Evolutionary conservation across 2,888 invertebrate species (phyloP).

Genomic region (Euclidia mi): DNA sequence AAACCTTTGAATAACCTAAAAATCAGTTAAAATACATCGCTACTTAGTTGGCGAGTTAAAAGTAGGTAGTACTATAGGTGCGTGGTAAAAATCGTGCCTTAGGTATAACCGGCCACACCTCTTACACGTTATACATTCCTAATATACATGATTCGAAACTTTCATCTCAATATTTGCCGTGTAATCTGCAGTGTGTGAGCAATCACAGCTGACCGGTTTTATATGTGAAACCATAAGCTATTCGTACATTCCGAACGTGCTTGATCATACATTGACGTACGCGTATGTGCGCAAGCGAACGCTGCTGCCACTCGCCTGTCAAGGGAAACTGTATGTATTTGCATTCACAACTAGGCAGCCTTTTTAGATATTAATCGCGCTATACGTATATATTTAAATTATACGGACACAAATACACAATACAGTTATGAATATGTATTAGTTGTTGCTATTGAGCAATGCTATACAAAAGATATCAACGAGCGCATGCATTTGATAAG

Average conservation of each 20-base stretch:
- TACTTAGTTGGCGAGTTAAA: no score
- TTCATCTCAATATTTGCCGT: conserved; percentile 9
- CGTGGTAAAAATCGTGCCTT: no score
- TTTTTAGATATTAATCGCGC: conserved; percentile 45
- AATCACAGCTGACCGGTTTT: conserved; percentile 48
- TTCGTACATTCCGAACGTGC: conserved; percentile 56
- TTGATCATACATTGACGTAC: conserved; percentile 58
- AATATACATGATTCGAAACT: conserved; percentile 2
- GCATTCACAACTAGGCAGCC: conserved; percentile 47
- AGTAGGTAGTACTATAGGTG: no score
- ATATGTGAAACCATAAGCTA: conserved; percentile 42
- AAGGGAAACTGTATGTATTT: conserved; percentile 54
- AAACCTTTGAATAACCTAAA: no score
- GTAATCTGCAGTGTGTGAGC: conserved; percentile 1
- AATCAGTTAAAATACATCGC: no score
- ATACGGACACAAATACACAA: conserved; percentile 2
- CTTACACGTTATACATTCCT: not conserved
- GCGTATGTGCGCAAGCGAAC: conserved; percentile 42
- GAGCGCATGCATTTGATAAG: conserved; percentile 32
- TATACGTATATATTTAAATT: conserved; percentile 34
- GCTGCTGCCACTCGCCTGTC: conserved; percentile 37
- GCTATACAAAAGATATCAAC: conserved; percentile 72
- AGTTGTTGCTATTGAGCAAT: conserved; percentile 7
- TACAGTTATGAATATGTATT: conserved; percentile 11
- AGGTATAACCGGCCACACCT: no score